Conservation (phyloP, 2,797 vertebrate species). For the Graptemys geographica region DNA sequence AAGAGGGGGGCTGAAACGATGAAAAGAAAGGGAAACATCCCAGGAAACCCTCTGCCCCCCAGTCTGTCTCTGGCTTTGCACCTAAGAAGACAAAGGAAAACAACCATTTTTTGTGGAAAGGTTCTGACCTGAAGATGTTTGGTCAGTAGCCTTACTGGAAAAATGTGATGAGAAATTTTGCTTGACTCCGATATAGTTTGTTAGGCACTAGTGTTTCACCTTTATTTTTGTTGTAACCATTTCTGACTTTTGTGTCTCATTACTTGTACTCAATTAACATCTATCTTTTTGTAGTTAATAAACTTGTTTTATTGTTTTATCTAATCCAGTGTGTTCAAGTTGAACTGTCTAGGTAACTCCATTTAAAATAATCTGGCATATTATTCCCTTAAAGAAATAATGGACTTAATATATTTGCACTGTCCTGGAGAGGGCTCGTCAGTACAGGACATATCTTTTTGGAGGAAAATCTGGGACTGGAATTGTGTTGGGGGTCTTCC, state of each 20-base stretch:
- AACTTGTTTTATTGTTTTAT: neutral
- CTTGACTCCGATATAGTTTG: neutral
- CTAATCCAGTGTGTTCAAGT: neutral
- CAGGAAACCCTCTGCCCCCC: neutral
- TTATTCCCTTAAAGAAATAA: neutral
- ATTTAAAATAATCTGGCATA: neutral
- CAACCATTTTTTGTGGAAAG: neutral
- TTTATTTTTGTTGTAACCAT: neutral
- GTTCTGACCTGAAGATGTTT: neutral
- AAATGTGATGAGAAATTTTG: neutral
- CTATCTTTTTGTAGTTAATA: neutral
- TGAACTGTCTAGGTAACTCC: neutral
- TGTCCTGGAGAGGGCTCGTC: neutral
- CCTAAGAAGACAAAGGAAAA: neutral
- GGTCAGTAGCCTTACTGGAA: neutral
- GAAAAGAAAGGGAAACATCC: neutral
- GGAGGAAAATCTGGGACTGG: neutral
- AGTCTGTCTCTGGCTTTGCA: neutral
- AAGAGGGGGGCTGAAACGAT: neutral
- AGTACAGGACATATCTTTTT: neutral
- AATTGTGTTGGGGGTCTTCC: neutral
- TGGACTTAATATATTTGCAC: neutral
- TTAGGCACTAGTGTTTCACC: neutral
- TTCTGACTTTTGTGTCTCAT: neutral
- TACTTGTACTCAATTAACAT: neutral